Evolutionary conservation across 2,888 invertebrate species (phyloP), one percentile per base, ranked within the genome.

Genomic region (Euproctis similis): DNA sequence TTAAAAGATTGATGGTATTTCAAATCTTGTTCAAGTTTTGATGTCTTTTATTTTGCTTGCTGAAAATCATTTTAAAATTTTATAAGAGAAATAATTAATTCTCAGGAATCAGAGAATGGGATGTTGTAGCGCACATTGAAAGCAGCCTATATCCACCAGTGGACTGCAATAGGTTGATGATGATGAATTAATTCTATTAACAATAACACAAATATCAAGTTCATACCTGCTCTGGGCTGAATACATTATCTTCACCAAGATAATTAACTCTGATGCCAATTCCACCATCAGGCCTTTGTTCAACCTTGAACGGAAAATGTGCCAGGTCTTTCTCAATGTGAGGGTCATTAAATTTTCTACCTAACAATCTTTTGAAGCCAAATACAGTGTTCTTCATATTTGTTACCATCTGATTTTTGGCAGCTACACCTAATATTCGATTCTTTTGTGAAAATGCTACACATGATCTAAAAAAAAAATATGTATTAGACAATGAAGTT

Each of bases 371-470:
- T 80, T 98, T 99, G 75, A 98, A 95, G 38, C 94, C 93, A 80
- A 91, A 92, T 34, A 98, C 90, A 39, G 99, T 99, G 72, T 98
- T 98, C 76, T 95, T 96, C 90, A 97, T 92, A 71, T 99, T 99
- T 55, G 97, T 97, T 30, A 97, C 93, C 86, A 94, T 92, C 75
- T 98, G 97, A 68, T 97, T 97, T 73, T 96, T 97, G 34, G 98
- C 98, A 23, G 97, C 94, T 19, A 96, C 96, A 33, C 99, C 99
- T 70, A 99, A 89, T 59, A 94, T 92, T 53, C 99, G 91, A 66
- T 93, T 94, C 70, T 94, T 96, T 41, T 92, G 91, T 59, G 94
- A 94, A 84, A 99, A 97, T 11, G 98, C 97, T 30, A 99, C 94
- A 85, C 91, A 98, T 85, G 98, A 91, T 82, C 98, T 99, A 80